Evolutionary conservation across 1,140 invertebrate species (phyloP).

Genomic region (Diorhabda elongata): DNA sequence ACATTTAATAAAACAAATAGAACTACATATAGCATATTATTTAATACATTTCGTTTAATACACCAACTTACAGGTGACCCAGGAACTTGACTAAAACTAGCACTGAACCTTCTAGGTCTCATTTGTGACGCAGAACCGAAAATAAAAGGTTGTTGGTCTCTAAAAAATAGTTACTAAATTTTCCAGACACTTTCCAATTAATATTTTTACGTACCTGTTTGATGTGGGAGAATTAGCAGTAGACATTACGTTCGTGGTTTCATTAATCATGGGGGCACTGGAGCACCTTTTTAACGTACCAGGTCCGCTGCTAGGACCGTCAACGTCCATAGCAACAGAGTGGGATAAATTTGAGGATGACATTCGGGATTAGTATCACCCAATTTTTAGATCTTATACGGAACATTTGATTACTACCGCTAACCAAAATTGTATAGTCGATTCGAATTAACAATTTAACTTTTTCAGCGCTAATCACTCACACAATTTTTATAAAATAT

Average conservation of each 20-base stretch:
- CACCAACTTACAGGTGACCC: slow-evolving; percentile 52
- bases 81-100: slow-evolving; percentile 69
- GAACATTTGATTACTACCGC: slow-evolving; percentile 27
- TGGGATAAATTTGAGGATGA: slow-evolving; percentile 40
- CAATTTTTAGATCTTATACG: slow-evolving; percentile 19
- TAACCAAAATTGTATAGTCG: background rate
- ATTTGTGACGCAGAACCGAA: slow-evolving; percentile 54
- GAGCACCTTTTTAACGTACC: slow-evolving; percentile 71
- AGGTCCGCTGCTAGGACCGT: slow-evolving; percentile 48
- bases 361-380: slow-evolving; percentile 35
- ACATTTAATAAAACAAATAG: background rate
- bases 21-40: background rate
- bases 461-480: too few relatives aligned
- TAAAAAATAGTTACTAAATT: slow-evolving; percentile 6
- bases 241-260: slow-evolving; percentile 50
- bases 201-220: slow-evolving; percentile 5
- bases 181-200: background rate
- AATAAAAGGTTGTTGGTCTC: slow-evolving; percentile 51
- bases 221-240: slow-evolving; percentile 47
- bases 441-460: too few relatives aligned
- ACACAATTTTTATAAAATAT: too few relatives aligned
- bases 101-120: slow-evolving; percentile 74
- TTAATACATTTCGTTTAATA: background rate
- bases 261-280: slow-evolving; percentile 80
- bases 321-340: slow-evolving; percentile 56